Evolutionary conservation across 2,888 invertebrate genomes (phyloP).

Genomic region (Lasioglossum zephyrum): DNA sequence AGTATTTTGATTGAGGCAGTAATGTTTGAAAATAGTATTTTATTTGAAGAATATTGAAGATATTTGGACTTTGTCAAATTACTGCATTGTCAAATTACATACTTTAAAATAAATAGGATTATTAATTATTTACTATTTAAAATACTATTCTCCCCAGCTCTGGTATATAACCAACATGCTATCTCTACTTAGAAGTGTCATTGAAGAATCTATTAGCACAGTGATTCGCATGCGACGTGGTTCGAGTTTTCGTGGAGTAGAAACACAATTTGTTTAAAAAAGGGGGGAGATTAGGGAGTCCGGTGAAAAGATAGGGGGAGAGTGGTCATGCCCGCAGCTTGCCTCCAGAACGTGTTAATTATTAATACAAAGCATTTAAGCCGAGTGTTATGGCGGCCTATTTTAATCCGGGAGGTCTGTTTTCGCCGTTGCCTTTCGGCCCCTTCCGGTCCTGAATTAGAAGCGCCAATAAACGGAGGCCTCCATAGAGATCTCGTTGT

Average conservation of each 20-base stretch:
- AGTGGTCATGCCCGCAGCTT: background rate
- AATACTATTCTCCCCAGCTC: no score
- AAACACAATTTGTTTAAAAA: background rate
- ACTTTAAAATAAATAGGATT: no score
- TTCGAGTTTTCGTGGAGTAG: constrained; percentile 20
- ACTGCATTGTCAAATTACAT: no score
- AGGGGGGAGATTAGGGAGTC: background rate
- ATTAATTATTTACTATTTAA: no score
- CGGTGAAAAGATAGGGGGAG: background rate
- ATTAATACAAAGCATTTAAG: constrained; percentile 70
- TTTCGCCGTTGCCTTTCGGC: constrained; percentile 78
- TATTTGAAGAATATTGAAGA: no score
- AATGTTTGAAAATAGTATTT: no score
- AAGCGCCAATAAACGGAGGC: constrained; percentile 79
- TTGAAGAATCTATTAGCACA: background rate
- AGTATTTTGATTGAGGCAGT: no score
- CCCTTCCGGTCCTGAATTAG: constrained; percentile 82
- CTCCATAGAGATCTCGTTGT: constrained; percentile 70
- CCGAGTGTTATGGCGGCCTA: constrained; percentile 56
- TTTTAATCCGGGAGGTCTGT: constrained; percentile 79
- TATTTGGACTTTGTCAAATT: no score
- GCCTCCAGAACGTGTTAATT: constrained; percentile 68
- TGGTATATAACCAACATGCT: no score
- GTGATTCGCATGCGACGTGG: constrained; percentile 4
- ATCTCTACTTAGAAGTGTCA: no score